Evolutionary conservation across 2,888 invertebrate species (phyloP), one percentile per base, ranked within the genome.

Genomic region (Criorhina ranunculi): DNA sequence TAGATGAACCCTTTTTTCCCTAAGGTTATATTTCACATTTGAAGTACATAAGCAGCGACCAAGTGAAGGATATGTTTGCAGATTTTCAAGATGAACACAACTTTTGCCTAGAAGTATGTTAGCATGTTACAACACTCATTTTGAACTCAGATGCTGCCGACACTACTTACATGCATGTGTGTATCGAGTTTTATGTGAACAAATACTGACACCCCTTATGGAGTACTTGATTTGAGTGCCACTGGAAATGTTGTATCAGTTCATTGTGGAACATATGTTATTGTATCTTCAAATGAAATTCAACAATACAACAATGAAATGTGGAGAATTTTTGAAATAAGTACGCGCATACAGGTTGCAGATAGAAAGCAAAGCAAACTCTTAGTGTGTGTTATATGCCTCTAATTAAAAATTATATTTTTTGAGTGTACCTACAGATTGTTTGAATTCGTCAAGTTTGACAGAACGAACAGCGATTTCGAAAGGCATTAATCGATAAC

Each of bases 191-290:
- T 59, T 76, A 19, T 70, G 62, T 57, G 76, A 64, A 81, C 76
- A 76, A 81, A 77, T 81, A 81, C 70, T 81, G 69, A 81, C 81
- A 70, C 76, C 51, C n/a, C 76, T 81, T 77, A 64, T 64, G 51
- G 33, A 57, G 57, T 64, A 57, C 81, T 81, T 15, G 42, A 70
- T 59, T 70, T 49, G 51, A 81, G 81, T 70, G 57, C 33, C 40
- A 15, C 19, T 70, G 59, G 70, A 77, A 81, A 76, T 81, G 81
- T 62, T 77, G 69, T 81, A 77, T 81, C 76, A 59, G 69, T 76
- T 76, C 42, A 77, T 69, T 37, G 69, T 64, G 51, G 19, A 70
- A 37, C 64, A 76, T 49, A 51, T 76, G 76, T 77, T 64, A 64
- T 77, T 66, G 70, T 64, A 64, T 69, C 57, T 55, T 77, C 64